These are phyloP conservation scores for Oreochromis aureus DNA, from an alignment of 2,113 vertebrate species.

Conservation along the genomic window DNA sequence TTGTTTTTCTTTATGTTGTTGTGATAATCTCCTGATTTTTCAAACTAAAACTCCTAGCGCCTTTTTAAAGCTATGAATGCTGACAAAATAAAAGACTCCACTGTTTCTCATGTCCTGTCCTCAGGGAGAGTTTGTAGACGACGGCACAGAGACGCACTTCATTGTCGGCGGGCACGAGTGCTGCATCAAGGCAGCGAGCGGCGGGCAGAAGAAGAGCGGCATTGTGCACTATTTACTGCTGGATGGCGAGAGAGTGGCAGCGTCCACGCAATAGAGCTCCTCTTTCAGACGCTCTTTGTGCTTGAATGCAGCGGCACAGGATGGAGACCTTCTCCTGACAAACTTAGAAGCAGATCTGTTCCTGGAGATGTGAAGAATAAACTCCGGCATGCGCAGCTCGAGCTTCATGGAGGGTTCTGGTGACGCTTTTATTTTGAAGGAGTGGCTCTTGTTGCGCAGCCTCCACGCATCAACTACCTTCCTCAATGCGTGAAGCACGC, in stretches of 20 bases:
- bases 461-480: neutral
- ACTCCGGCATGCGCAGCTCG: neutral
- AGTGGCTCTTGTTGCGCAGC: neutral
- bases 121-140: constrained; percentile 93
- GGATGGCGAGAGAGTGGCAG: constrained; percentile 76
- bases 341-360: neutral
- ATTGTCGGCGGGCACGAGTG: constrained; percentile 79
- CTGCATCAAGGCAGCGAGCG: constrained; percentile 85
- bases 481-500: neutral
- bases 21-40: neutral
- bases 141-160: constrained; percentile 91
- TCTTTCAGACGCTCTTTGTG: neutral
- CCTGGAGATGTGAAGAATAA: neutral
- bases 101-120: neutral
- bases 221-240: constrained; percentile 85
- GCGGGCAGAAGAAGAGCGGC: constrained; percentile 80
- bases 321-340: neutral
- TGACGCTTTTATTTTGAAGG: neutral
- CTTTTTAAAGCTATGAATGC: neutral
- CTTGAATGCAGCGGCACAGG: neutral
- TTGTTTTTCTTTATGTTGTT: neutral
- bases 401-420: neutral
- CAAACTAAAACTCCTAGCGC: neutral
- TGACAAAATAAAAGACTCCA: neutral
- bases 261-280: neutral